These are phyloP conservation scores for Gracilinanus agilis DNA, from an alignment of 2,113 vertebrate species.

Conservation along the genomic window DNA sequence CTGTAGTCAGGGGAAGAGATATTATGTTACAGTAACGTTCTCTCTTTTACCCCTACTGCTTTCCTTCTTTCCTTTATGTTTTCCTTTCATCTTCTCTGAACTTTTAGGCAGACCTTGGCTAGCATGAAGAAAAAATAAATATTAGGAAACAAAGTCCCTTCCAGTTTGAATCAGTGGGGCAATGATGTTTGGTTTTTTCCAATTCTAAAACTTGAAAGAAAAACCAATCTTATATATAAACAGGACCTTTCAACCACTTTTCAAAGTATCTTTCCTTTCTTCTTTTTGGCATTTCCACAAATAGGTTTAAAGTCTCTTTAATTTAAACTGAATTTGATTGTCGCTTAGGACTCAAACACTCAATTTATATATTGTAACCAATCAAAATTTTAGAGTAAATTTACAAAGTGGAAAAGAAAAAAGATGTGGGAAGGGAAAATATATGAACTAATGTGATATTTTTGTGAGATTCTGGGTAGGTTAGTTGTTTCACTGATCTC, in stretches of 20 bases:
- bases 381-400: not conserved
- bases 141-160: slow-evolving; percentile 31
- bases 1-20: not conserved
- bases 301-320: too few relatives aligned
- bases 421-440: not conserved
- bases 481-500: not conserved
- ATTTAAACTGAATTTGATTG: too few relatives aligned
- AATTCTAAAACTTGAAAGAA: not conserved
- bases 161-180: not conserved
- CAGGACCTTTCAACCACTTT: too few relatives aligned
- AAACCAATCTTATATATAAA: not conserved
- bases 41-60: not conserved
- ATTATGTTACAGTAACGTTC: not conserved
- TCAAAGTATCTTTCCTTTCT: too few relatives aligned
- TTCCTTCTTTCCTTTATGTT: not conserved
- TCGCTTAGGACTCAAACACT: too few relatives aligned
- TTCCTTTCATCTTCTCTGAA: slow-evolving; percentile 3
- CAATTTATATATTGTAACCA: too few relatives aligned
- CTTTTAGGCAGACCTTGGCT: not conserved
- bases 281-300: too few relatives aligned
- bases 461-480: not conserved
- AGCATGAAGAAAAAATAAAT: slow-evolving; percentile 8
- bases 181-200: not conserved
- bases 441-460: not conserved
- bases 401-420: not conserved